Base-by-base conservation (phyloP, 2,888 invertebrate species). In the Zygogramma bicolorata region DNA sequence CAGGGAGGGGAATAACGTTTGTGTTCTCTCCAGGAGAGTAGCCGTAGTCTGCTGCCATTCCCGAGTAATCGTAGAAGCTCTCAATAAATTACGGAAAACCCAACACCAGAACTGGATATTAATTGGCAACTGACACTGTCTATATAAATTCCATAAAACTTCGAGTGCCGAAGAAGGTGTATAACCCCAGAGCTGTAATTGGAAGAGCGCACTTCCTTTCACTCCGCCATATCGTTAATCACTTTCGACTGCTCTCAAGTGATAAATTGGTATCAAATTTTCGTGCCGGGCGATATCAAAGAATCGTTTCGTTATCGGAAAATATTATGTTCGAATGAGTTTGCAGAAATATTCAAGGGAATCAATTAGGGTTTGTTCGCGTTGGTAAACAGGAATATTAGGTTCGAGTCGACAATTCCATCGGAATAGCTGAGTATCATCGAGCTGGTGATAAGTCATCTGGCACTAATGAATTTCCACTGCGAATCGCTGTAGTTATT, bases 241-340 rank as follows among this genome's bases (percentile, higher is more conserved):
- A 72, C 65, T 72, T 65, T 68, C 53, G 70, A 66, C 67, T 53
- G 53, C 66, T 66, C 46, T 66, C 34, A 65, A 73, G 53, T 73
- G 73, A 73, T 73, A 66, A 67, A 70, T 67, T 66, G 60, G 70
- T 70, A 67, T 70, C 58, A 29, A 46, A 70, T 73, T 73, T 70
- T 58, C 70, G 22, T 29, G 46, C 8, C 46, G 15, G 20, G 20
- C 46, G 46, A 46, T 22, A 70, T 65, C 31, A 49, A 61, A 61
- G 65, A 60, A 49, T 59, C 29, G 58, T 60, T 65, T 60, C 46
- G 53, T 60, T 60, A n/a, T 29, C 38, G 57, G 20, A 53, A 68
- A 62, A 57, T 57, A 68, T 68, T 57, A 63, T 27, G 62, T 42
- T 25, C 2, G 6, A 8, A 18, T 42, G 42, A 62, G 42, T 40